Conservation (phyloP, 2,888 invertebrate species). For the Asteroscopus sphinx region DNA sequence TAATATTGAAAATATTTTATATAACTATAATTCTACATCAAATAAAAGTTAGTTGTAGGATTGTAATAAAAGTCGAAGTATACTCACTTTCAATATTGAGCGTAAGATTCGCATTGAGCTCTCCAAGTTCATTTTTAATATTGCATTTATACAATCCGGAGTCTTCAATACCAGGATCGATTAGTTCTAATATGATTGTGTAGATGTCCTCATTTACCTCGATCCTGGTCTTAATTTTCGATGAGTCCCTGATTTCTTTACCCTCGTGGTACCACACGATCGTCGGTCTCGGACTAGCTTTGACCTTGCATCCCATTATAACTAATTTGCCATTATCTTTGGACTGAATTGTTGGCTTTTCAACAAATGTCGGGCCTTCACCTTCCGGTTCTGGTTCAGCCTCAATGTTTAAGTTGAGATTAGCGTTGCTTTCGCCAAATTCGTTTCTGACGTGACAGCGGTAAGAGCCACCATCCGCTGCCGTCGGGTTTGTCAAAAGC, state of each 20-base stretch:
- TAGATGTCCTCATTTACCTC: constrained; percentile 95
- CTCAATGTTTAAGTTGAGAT: constrained; percentile 98
- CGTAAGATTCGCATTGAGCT: constrained; percentile 98
- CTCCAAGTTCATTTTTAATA: constrained; percentile 98
- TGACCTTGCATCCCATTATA: constrained; percentile 87
- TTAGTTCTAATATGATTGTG: constrained; percentile 95
- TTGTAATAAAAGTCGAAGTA: not conserved
- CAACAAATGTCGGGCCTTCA: constrained; percentile 98
- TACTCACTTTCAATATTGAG: constrained; percentile 98
- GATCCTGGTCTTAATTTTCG: constrained; percentile 94
- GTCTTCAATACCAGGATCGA: constrained; percentile 98
- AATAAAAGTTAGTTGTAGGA: too few species aligned
- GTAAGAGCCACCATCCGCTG: constrained; percentile 89
- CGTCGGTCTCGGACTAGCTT: constrained; percentile 86
- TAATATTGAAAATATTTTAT: not conserved
- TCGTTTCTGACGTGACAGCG: constrained; percentile 98
- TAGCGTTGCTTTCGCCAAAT: constrained; percentile 98
- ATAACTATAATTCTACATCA: too few species aligned
- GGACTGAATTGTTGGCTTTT: constrained; percentile 96
- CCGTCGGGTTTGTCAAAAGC: constrained; percentile 86
- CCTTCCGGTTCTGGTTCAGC: constrained; percentile 98
- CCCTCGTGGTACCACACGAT: constrained; percentile 89
- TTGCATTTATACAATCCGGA: constrained; percentile 99
- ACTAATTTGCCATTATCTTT: constrained; percentile 90
- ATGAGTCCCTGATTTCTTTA: constrained; percentile 93